A percentile compares a stretch with the other conserved stretches of the same genome.
Conservation (phyloP, 1,140 invertebrate genomes). For the Drosophila tsacasi region DNA sequence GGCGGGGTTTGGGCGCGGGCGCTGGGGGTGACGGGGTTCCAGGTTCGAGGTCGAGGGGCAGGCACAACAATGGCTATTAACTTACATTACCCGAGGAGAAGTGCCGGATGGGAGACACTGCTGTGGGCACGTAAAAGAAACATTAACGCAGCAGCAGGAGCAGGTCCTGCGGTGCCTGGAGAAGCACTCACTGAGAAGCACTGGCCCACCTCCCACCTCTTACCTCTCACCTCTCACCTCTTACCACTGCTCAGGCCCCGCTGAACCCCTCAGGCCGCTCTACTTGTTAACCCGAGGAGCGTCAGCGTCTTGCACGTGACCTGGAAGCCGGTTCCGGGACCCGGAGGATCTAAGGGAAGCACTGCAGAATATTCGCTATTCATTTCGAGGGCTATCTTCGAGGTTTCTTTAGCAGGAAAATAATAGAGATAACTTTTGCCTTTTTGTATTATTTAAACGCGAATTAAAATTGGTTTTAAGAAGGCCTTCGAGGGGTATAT, state of each 20-base stretch:
- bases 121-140: constrained; percentile 75
- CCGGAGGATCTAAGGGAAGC: neutral
- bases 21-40: neutral
- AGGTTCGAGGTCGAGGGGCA: constrained; percentile 26
- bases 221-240: neutral
- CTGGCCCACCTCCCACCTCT: neutral
- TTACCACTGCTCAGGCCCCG: neutral
- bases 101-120: constrained; percentile 33
- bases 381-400: neutral
- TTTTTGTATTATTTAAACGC: neutral
- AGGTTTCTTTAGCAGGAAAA: neutral
- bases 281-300: constrained; percentile 72
- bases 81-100: constrained; percentile 78
- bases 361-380: neutral
- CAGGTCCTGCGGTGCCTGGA: constrained; percentile 20
- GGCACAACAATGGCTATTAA: constrained; percentile 74
- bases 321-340: constrained; percentile 32
- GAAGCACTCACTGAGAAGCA: neutral
- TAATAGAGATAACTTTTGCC: neutral
- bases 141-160: constrained; percentile 63
- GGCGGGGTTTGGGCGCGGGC: too few relatives aligned
- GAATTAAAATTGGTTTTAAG: neutral
- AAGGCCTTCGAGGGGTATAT: too few relatives aligned
- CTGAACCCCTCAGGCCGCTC: constrained; percentile 15
- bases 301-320: constrained; percentile 61